phyloP scores from a whole-genome alignment of 2,113 vertebrate genomes.

The Raja brachyura region DNA sequence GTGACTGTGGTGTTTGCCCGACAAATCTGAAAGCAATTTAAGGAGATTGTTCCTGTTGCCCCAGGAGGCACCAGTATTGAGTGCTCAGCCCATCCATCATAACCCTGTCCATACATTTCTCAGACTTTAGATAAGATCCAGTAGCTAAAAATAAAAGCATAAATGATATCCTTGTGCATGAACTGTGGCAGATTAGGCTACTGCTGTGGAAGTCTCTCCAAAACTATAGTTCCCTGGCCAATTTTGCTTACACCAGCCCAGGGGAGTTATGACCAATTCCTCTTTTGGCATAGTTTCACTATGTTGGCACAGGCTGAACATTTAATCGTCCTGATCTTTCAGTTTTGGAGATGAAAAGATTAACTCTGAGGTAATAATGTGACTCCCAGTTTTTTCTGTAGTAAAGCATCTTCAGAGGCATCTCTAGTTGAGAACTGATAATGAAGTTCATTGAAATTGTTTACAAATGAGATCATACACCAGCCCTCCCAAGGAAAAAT shows the following conservation, averaged over 20 bases:
- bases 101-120: not conserved
- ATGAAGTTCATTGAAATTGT: not conserved
- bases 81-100: not conserved
- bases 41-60: not conserved
- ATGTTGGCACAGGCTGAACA: not conserved
- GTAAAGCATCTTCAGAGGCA: not conserved
- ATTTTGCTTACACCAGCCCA: no score
- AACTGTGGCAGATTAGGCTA: not conserved
- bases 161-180: not conserved
- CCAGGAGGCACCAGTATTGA: not conserved
- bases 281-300: not conserved
- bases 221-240: not conserved
- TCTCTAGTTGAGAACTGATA: no score
- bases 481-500: not conserved
- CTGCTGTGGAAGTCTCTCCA: not conserved
- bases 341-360: not conserved
- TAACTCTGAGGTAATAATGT: not conserved
- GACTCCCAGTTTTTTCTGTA: not conserved
- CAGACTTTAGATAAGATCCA: not conserved
- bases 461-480: not conserved
- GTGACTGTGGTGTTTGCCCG: not conserved
- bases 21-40: not conserved
- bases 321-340: not conserved
- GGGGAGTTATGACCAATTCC: not conserved
- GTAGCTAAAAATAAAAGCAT: not conserved